Base-by-base conservation (phyloP, 2,797 vertebrate species). In the Sciurus vulgaris region DNA sequence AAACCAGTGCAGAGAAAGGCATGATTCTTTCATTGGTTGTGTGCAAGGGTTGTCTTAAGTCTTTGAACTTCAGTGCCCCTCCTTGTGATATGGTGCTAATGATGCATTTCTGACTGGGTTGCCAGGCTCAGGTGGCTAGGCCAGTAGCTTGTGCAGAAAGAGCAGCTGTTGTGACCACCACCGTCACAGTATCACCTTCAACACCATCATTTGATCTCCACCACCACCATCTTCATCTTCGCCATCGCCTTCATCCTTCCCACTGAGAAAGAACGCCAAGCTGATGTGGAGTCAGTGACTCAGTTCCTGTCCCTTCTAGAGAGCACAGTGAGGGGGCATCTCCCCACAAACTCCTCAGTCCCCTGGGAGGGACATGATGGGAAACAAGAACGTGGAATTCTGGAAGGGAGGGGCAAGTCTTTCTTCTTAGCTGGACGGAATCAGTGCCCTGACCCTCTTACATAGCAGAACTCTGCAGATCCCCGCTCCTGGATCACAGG, bases 161-260 rank as follows among this genome's bases (percentile, higher is more conserved):
- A 33, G 2, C 6, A 49, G 41, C 13, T 87, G 11, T 33, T 33
- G 7, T 2, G 28, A 59, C 7, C 4, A 8, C 12, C 9, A 20
- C 3, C 33, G n/a, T n/a, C n/a, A n/a, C n/a, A n/a, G 2, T 35
- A n/a, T 0, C 47, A 59, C 0, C 35, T 9, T 1, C 17, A 20
- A 20, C 82, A 41, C 8, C 28, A n/a, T 12, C 12, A 0, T 26
- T 6, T 35, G 17, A 8, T 35, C 67, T 35, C 11, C 17, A 65
- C 4, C 61, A 12, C 26, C 9, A 30, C 5, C 63, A 14, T 33
- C 28, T 13, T 30, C 63, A 6, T 65, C 63, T 5, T 65, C 28
- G 33, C 13, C 63, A 33, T 38, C 38, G 38, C 38, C 38, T 38
- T 38, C 38, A 38, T 4, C 38, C 38, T 1, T 47, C 5, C 65